Percentiles rank a stretch among this genome's conserved stretches.
Evolutionary conservation across 2,113 vertebrate species (phyloP).

Genomic region (Gnathonemus longibarbis): DNA sequence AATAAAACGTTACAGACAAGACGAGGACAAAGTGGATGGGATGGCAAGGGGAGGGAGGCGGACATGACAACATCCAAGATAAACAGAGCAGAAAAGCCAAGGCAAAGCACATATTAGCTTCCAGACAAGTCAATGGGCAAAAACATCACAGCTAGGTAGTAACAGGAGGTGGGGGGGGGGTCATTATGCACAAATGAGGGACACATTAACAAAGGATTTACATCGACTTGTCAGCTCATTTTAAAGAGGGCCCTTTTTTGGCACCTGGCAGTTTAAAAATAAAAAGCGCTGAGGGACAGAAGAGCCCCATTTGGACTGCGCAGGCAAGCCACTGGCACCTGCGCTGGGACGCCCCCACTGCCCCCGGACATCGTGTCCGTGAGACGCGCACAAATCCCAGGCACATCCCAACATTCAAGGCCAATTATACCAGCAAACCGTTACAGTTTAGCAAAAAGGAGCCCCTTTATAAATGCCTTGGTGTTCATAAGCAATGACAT

Average conservation of each 20-base stretch:
- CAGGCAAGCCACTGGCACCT: background rate
- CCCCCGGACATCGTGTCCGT: background rate
- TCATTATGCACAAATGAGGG: constrained; percentile 45
- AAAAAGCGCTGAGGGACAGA: background rate
- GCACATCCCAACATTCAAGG: background rate
- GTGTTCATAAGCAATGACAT: constrained; percentile 21
- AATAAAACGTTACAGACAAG: constrained; percentile 58
- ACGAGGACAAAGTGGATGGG: constrained; percentile 54
- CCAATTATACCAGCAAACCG: background rate
- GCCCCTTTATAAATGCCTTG: constrained; percentile 51
- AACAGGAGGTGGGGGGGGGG: constrained; percentile 37
- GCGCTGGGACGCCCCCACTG: background rate
- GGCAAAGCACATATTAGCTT: constrained; percentile 96
- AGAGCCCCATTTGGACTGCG: background rate
- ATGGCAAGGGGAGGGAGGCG: constrained; percentile 29
- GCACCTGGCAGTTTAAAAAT: background rate
- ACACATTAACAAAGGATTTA: constrained; percentile 37
- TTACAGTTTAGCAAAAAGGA: constrained; percentile 12
- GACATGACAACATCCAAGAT: constrained; percentile 63
- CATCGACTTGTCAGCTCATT: constrained; percentile 39
- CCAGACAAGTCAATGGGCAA: constrained; percentile 74
- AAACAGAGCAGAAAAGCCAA: constrained; percentile 87
- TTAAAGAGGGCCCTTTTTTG: constrained; percentile 45
- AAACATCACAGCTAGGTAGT: constrained; percentile 49
- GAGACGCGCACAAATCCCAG: background rate